Evolutionary conservation across 2,113 vertebrate species (phyloP).

Genomic region (Rhizomys pruinosus): DNA sequence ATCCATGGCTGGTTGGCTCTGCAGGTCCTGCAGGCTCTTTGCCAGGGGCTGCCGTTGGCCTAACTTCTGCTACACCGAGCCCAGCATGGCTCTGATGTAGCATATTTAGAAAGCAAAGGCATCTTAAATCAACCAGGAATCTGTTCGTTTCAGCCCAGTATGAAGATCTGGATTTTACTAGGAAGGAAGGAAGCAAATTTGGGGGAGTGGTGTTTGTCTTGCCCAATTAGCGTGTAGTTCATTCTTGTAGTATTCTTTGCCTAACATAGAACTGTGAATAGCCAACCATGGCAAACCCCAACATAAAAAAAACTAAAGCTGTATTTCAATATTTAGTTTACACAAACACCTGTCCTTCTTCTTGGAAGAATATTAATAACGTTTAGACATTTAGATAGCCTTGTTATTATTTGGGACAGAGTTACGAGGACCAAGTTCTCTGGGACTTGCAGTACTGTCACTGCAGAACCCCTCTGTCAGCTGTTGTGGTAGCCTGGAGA

Average conservation of each 20-base stretch:
- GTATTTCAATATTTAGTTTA: not conserved
- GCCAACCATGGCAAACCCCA: not conserved
- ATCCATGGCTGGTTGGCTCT: not conserved
- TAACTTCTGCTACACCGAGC: not conserved
- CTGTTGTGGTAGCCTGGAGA: rapidly evolving
- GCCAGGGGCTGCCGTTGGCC: not conserved
- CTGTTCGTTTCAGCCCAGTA: not conserved
- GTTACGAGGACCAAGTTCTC: not conserved
- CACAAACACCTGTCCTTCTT: not conserved
- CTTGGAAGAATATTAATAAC: not conserved
- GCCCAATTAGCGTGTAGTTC: not conserved
- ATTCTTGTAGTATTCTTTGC: not conserved
- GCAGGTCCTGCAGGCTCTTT: not conserved
- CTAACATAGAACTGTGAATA: not conserved
- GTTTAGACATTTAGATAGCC: not conserved
- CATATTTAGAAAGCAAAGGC: conserved; percentile 24
- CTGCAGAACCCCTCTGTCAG: not conserved
- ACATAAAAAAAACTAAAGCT: not conserved
- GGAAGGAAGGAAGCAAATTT: not conserved
- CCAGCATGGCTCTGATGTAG: not conserved
- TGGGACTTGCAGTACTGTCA: not conserved
- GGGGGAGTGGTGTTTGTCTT: not conserved
- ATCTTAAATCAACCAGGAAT: conserved; percentile 57
- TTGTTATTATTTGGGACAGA: not conserved
- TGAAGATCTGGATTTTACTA: not conserved